Evolutionary conservation across 2,797 vertebrate genomes (phyloP).

Genomic region (Columba guinea): DNA sequence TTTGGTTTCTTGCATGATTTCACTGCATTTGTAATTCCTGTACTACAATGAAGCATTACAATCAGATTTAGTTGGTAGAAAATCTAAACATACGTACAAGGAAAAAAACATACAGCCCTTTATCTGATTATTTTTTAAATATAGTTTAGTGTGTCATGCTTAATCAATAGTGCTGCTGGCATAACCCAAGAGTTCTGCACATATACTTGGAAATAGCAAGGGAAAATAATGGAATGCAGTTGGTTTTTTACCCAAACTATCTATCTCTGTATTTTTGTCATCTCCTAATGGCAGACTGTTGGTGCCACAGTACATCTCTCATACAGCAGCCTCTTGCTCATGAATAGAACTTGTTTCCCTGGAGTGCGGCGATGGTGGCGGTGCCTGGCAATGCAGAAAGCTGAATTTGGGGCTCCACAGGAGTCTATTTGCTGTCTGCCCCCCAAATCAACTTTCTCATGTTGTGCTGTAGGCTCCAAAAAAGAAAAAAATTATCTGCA

Average conservation of each 20-base stretch:
- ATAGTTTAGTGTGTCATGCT: neutral
- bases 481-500: neutral
- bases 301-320: neutral
- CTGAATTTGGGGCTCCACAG: fast-evolving
- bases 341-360: neutral
- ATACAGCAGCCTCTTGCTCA: neutral
- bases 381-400: neutral
- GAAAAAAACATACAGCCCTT: neutral
- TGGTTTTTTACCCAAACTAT: neutral
- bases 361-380: fast-evolving
- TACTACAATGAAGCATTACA: neutral
- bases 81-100: neutral
- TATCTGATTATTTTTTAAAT: too few species aligned
- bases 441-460: neutral
- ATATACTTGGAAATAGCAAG: neutral
- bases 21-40: neutral
- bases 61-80: neutral
- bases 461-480: neutral
- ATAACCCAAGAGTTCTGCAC: neutral
- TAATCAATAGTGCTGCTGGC: neutral
- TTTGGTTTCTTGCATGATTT: neutral
- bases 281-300: fast-evolving
- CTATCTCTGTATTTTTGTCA: neutral
- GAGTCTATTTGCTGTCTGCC: neutral
- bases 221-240: fast-evolving